Percentiles rank a stretch among this genome's conserved stretches.
These are phyloP conservation scores for Ypsolopha sequella DNA, from an alignment of 2,888 invertebrate species.

Conservation along the genomic window DNA sequence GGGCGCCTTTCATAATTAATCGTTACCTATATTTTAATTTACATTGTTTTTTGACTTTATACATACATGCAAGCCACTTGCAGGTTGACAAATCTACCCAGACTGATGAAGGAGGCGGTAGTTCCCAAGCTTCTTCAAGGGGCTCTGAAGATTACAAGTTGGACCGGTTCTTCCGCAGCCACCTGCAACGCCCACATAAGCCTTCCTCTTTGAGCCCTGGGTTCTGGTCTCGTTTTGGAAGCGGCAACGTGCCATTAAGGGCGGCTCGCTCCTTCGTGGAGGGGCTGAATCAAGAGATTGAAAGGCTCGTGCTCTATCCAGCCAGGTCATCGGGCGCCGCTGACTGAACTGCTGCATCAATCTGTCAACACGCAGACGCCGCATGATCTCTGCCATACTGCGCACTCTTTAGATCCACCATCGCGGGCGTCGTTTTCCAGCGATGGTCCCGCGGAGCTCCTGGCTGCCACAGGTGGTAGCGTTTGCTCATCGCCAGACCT, in stretches of 20 bases:
- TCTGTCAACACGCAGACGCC: conserved; percentile 91
- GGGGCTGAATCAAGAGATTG: conserved; percentile 89
- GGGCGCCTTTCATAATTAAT: no score
- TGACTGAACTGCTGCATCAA: conserved; percentile 81
- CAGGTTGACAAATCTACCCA: conserved; percentile 85
- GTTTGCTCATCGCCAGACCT: conserved; percentile 83
- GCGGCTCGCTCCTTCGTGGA: conserved; percentile 88
- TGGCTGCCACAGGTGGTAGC: conserved; percentile 76
- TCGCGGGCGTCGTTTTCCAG: conserved; percentile 72
- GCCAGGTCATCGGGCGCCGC: conserved; percentile 84
- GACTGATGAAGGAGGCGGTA: conserved; percentile 74
- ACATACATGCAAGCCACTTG: conserved; percentile 75
- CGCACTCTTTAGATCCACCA: conserved; percentile 76
- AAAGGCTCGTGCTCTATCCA: conserved; percentile 77
- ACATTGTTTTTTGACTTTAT: no score
- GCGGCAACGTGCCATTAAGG: conserved; percentile 66
- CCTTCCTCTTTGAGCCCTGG: conserved; percentile 57
- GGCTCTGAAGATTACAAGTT: conserved; percentile 73
- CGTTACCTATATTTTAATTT: no score
- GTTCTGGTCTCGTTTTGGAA: conserved; percentile 59
- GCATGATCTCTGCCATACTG: conserved; percentile 75
- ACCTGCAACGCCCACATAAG: conserved; percentile 54
- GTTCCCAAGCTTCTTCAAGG: conserved; percentile 55
- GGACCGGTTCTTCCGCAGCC: conserved; percentile 62
- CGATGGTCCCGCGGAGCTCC: conserved; percentile 71